These are phyloP conservation scores for Irena cyanogastra DNA, from an alignment of 2,113 vertebrate genomes.

Conservation along the genomic window DNA sequence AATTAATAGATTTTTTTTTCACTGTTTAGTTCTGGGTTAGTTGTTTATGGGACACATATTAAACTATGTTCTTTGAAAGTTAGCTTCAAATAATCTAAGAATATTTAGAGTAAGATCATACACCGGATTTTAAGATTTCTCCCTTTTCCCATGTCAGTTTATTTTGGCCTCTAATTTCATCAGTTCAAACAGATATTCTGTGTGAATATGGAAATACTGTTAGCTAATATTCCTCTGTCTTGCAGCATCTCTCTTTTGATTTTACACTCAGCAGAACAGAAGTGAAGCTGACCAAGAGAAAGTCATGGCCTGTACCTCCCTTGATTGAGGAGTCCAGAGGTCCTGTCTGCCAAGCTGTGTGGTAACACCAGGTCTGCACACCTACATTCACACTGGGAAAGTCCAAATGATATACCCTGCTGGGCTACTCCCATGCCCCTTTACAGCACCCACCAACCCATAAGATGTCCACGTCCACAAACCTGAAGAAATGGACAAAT, in stretches of 20 bases:
- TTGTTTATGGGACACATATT: background rate
- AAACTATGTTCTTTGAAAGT: background rate
- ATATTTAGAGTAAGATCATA: background rate
- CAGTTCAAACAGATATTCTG: background rate
- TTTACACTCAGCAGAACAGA: background rate
- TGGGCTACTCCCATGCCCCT: background rate
- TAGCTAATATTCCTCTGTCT: background rate
- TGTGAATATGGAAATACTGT: background rate
- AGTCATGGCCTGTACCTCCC: background rate
- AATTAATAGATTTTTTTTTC: background rate
- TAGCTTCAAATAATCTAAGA: background rate
- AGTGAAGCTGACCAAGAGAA: background rate
- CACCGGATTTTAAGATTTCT: rapidly evolving
- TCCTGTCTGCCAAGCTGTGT: background rate
- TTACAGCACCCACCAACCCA: background rate
- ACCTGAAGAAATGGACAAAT: background rate
- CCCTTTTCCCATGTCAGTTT: background rate
- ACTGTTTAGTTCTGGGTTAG: background rate
- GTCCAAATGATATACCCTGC: background rate
- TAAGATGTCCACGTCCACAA: background rate
- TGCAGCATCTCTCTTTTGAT: background rate
- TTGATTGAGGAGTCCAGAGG: background rate
- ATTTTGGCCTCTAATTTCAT: background rate
- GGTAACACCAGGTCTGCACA: background rate
- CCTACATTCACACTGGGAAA: background rate